phyloP scores from a whole-genome alignment of 2,797 vertebrate species.

The Dallia pectoralis region DNA sequence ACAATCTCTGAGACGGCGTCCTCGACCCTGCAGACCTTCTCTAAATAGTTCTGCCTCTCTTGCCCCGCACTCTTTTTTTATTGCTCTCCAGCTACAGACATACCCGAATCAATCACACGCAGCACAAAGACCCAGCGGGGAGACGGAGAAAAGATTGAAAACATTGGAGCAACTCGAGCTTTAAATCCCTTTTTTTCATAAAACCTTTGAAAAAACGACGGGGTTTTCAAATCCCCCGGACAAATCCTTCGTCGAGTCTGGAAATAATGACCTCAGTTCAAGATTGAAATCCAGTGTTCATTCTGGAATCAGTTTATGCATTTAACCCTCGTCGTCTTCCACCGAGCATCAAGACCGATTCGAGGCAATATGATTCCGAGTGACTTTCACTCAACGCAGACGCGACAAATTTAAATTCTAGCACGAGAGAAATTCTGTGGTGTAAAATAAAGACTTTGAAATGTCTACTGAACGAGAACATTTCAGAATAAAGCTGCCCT shows the following conservation, averaged over 20 bases:
- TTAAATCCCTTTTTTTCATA: constrained; percentile 31
- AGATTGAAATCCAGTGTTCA: constrained; percentile 52
- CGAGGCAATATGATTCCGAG: constrained; percentile 30
- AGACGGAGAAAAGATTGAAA: constrained; percentile 35
- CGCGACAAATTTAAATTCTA: constrained; percentile 34
- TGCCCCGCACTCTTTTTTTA: constrained; percentile 19
- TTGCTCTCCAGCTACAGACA: constrained; percentile 34
- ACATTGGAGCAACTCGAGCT: constrained; percentile 12
- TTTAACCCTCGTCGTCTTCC: constrained; percentile 38
- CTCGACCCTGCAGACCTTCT: constrained; percentile 45
- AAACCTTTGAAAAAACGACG: constrained; percentile 23
- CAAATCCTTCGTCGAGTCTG: constrained; percentile 40
- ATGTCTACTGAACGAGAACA: constrained; percentile 42
- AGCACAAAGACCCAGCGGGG: constrained; percentile 10
- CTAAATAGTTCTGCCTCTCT: constrained; percentile 49
- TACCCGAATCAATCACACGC: constrained; percentile 31
- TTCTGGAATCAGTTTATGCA: constrained; percentile 48
- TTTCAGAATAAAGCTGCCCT: constrained; percentile 44
- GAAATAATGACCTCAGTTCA: constrained; percentile 54
- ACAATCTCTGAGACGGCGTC: constrained; percentile 24
- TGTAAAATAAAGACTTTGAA: constrained; percentile 44
- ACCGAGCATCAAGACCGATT: constrained; percentile 16
- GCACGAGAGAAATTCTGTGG: constrained; percentile 45
- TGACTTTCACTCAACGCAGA: constrained; percentile 17
- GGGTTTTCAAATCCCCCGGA: constrained; percentile 29